Percentiles rank a stretch among this genome's conserved stretches.
Conservation (phyloP, 2,888 invertebrate genomes). For the Deroplatys truncata region DNA sequence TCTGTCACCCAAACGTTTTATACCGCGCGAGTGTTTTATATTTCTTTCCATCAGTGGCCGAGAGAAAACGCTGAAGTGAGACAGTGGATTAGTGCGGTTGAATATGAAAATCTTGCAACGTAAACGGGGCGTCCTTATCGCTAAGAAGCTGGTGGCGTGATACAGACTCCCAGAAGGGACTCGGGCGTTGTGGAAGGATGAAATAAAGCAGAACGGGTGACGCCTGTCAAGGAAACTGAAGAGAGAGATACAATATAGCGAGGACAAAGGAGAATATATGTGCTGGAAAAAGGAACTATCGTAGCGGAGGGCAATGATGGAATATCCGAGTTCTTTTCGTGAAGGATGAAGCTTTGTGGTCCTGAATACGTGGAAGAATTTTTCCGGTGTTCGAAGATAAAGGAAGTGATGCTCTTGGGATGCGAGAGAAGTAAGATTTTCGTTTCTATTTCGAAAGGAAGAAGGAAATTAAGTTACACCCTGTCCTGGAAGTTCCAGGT, state of each 20-base stretch:
- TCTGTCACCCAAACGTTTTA: too few species aligned
- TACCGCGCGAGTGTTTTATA: too few species aligned
- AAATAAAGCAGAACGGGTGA: background rate
- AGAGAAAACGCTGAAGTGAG: background rate
- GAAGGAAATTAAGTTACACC: too few species aligned
- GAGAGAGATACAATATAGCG: background rate
- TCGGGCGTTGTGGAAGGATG: too few species aligned
- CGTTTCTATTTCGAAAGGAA: too few species aligned
- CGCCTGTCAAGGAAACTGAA: background rate
- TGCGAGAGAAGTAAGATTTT: too few species aligned
- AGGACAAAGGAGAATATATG: background rate
- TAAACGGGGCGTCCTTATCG: too few species aligned
- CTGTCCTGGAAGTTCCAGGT: too few species aligned
- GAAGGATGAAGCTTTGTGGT: background rate
- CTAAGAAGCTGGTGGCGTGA: too few species aligned
- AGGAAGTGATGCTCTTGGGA: background rate
- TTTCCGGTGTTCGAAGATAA: background rate
- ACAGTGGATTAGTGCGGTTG: too few species aligned
- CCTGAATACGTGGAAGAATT: background rate
- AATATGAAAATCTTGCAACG: too few species aligned
- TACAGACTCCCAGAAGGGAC: too few species aligned
- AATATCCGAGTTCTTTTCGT: background rate
- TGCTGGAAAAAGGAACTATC: background rate
- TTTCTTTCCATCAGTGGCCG: background rate
- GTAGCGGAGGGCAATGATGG: background rate